These are phyloP conservation scores for Papilio dardanus DNA, from an alignment of 1,140 invertebrate genomes.

Conservation along the genomic window DNA sequence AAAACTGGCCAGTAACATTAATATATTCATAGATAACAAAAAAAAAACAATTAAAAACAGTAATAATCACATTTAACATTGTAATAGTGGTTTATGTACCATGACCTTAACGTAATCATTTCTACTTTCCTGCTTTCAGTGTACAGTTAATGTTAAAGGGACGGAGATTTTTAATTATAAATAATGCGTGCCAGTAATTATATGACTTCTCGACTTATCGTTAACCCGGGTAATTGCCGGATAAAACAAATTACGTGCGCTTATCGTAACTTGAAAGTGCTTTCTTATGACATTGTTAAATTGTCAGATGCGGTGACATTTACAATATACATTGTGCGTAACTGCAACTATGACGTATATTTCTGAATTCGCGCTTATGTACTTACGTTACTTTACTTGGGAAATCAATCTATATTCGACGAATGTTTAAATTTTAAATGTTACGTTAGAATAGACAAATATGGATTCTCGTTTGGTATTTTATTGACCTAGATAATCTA, in stretches of 20 bases:
- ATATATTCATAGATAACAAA: background rate
- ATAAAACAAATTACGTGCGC: slow-evolving; percentile 6
- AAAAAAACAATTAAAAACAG: background rate
- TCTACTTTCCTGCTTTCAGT: background rate
- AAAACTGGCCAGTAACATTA: background rate
- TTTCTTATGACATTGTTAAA: slow-evolving; percentile 20
- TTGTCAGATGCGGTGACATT: background rate
- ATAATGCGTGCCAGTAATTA: slow-evolving; percentile 19
- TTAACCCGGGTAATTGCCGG: slow-evolving; percentile 17
- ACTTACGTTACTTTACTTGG: too few species aligned
- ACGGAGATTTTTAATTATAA: slow-evolving; percentile 11
- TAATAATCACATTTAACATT: background rate
- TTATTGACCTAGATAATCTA: too few species aligned
- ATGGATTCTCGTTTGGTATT: too few species aligned
- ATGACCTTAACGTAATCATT: background rate
- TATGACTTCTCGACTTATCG: slow-evolving; percentile 23
- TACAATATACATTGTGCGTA: slow-evolving; percentile 9
- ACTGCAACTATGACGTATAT: too few species aligned
- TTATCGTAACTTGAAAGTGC: slow-evolving; percentile 21
- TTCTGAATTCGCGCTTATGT: too few species aligned
- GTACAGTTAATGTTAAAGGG: background rate
- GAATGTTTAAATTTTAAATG: too few species aligned
- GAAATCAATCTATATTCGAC: too few species aligned
- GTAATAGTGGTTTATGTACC: background rate
- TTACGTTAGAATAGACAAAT: too few species aligned